These are phyloP conservation scores for Taphrorychus bicolor DNA, from an alignment of 2,888 invertebrate species.

Conservation along the genomic window DNA sequence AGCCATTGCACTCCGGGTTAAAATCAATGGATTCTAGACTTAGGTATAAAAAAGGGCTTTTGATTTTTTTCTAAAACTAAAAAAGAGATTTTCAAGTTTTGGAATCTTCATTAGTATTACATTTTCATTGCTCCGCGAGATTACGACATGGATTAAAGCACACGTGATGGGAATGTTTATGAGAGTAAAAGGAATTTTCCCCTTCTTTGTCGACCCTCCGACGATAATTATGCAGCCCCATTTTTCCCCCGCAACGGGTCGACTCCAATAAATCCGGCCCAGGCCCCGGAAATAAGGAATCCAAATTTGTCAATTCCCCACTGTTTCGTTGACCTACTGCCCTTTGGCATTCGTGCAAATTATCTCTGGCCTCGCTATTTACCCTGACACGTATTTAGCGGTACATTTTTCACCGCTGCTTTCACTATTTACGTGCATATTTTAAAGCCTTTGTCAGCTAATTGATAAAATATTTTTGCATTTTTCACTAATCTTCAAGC, in stretches of 20 bases:
- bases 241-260: background rate
- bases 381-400: background rate
- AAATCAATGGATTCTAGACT: no score
- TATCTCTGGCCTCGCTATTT: background rate
- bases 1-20: background rate
- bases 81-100: no score
- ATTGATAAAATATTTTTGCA: constrained; percentile 16
- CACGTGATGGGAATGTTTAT: background rate
- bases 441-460: constrained; percentile 3
- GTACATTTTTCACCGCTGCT: no score
- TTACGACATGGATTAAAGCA: background rate
- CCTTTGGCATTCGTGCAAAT: constrained; percentile 40
- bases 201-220: background rate
- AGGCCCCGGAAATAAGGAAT: constrained; percentile 32
- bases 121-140: background rate
- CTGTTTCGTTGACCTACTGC: constrained; percentile 42
- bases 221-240: background rate
- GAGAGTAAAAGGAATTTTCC: background rate
- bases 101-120: background rate
- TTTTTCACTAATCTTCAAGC: constrained; percentile 54
- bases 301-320: constrained; percentile 13
- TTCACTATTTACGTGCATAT: no score
- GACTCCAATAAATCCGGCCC: background rate
- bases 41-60: no score
- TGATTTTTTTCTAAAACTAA: no score